These are phyloP conservation scores for Scaptomyza hsui DNA, from an alignment of 1,140 invertebrate genomes.

Conservation along the genomic window DNA sequence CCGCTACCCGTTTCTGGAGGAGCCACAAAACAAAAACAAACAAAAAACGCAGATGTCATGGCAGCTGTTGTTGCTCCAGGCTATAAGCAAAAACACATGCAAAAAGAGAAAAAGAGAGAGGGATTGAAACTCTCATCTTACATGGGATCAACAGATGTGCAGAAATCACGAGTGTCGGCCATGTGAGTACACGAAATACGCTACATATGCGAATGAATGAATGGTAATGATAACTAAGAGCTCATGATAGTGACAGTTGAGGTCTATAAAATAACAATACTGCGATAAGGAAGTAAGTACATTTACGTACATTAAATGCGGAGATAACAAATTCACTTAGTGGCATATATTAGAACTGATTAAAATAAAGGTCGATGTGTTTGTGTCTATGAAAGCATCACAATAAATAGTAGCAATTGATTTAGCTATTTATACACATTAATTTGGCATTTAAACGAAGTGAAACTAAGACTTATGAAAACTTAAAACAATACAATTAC, in stretches of 20 bases:
- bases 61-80: constrained; percentile 37
- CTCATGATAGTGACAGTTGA: constrained; percentile 17
- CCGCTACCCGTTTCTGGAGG: constrained; percentile 41
- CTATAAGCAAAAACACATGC: constrained; percentile 1
- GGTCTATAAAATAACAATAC: constrained; percentile 5
- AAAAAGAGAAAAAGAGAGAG: background rate
- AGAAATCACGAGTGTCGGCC: constrained; percentile 7
- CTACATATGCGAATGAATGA: constrained; percentile 21
- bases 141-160: constrained; percentile 38
- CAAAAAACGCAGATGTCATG: constrained; percentile 35
- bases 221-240: constrained; percentile 23
- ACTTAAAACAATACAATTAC: background rate
- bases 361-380: constrained; percentile 20
- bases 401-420: constrained; percentile 17
- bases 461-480: background rate
- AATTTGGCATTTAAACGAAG: background rate
- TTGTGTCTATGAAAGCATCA: constrained; percentile 16
- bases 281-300: constrained; percentile 32
- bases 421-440: constrained; percentile 12
- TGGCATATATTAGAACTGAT: constrained; percentile 27
- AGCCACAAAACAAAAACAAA: constrained; percentile 6
- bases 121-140: constrained; percentile 18
- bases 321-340: constrained; percentile 30
- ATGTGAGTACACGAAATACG: constrained; percentile 2
- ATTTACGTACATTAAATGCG: constrained; percentile 15